Conservation (phyloP, 2,113 vertebrate species). For the Syngnathoides biaculeatus region DNA sequence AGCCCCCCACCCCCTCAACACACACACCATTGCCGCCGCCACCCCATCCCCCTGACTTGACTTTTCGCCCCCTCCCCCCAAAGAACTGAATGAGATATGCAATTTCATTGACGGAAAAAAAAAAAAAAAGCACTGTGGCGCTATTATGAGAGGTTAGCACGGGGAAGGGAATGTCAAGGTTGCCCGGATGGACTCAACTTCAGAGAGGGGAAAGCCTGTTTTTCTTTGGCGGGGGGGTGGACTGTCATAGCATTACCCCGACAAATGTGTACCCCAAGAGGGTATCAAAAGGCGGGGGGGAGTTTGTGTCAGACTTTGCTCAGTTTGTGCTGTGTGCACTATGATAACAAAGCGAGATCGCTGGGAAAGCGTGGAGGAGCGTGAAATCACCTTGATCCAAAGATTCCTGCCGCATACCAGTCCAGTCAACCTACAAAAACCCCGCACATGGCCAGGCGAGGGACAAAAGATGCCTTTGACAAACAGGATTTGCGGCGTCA, state of each 20-base stretch:
- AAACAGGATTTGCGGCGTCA: not conserved
- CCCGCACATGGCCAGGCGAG: conserved; percentile 7
- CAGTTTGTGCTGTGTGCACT: conserved; percentile 67
- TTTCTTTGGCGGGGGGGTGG: conserved; percentile 10
- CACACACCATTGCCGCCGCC: conserved; percentile 32
- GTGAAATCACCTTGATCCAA: conserved; percentile 83
- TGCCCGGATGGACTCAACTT: conserved; percentile 66
- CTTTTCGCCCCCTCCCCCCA: conserved; percentile 28
- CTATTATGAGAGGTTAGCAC: conserved; percentile 63
- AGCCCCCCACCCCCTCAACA: conserved; percentile 39
- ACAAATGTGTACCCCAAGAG: conserved; percentile 20
- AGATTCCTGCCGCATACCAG: conserved; percentile 80
- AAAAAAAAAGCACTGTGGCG: conserved; percentile 42
- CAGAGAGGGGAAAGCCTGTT: conserved; percentile 42
- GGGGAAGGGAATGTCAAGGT: conserved; percentile 65
- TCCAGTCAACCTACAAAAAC: conserved; percentile 73
- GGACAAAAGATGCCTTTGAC: not conserved
- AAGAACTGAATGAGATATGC: conserved; percentile 65
- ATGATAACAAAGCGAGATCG: conserved; percentile 75
- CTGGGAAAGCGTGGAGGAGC: conserved; percentile 80
- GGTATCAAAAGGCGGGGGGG: conserved; percentile 39
- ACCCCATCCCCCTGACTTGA: not conserved
- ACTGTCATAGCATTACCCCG: not conserved
- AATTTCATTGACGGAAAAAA: conserved; percentile 65
- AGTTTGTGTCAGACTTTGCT: conserved; percentile 57